A percentile compares a stretch with the other conserved stretches of the same genome.
These are phyloP conservation scores for Apodemia duryi DNA, from an alignment of 2,888 invertebrate genomes.

Conservation along the genomic window DNA sequence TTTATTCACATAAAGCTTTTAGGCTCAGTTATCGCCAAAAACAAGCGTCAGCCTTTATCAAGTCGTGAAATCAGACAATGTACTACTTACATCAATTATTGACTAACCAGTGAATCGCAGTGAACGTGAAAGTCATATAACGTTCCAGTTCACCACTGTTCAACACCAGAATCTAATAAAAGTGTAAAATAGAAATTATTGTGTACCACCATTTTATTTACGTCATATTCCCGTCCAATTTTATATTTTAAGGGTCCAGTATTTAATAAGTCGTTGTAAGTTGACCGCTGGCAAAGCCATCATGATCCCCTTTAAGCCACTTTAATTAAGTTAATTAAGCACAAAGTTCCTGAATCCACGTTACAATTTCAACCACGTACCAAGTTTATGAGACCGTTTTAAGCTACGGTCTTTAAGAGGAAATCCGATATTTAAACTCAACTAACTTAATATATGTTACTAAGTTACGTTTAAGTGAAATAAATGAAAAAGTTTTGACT, in stretches of 20 bases:
- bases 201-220: not conserved
- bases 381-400: conserved; percentile 19
- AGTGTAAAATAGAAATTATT: no score
- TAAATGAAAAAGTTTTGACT: not conserved
- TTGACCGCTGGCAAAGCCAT: conserved; percentile 5
- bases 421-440: conserved; percentile 10
- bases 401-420: conserved; percentile 3
- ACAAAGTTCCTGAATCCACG: conserved; percentile 14
- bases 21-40: no score
- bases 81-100: no score
- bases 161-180: no score
- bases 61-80: no score
- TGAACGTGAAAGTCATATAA: no score
- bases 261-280: not conserved
- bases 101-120: no score
- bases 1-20: no score
- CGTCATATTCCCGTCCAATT: not conserved
- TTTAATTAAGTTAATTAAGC: conserved; percentile 17
- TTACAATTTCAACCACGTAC: conserved; percentile 21
- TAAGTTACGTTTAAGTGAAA: not conserved
- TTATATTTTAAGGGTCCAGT: not conserved
- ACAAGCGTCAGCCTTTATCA: no score
- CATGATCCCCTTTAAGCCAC: conserved; percentile 8
- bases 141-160: no score
- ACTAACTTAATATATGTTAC: not conserved